phyloP scores from a whole-genome alignment of 35 echinoderm and acorn worm genomes.

The Amphiura filiformis region DNA sequence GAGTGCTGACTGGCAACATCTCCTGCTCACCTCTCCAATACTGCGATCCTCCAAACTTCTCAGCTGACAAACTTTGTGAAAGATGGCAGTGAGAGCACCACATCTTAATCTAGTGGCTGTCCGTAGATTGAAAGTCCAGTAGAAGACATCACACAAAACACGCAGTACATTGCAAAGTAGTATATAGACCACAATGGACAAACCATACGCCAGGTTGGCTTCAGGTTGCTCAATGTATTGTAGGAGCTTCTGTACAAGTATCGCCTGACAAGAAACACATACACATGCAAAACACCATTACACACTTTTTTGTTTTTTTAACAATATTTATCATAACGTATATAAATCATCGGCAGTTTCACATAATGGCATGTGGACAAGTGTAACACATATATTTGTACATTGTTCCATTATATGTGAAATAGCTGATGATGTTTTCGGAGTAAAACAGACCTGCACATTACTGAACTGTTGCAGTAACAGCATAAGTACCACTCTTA shows the following conservation, averaged over 20 bases:
- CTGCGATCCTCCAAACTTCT: conserved; percentile 64
- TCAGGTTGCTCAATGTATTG: conserved; percentile 37
- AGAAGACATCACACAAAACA: conserved; percentile 43
- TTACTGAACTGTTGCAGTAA: too few relatives aligned
- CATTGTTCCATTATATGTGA: too few relatives aligned
- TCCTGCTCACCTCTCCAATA: conserved; percentile 76
- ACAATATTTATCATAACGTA: too few relatives aligned
- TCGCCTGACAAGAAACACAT: conserved; percentile 52
- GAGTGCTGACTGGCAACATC: too few relatives aligned
- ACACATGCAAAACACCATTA: too few relatives aligned
- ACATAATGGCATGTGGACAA: too few relatives aligned
- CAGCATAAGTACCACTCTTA: too few relatives aligned
- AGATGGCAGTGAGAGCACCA: conserved; percentile 51
- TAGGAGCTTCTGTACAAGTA: conserved; percentile 47
- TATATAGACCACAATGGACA: conserved; percentile 43
- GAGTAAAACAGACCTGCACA: too few relatives aligned
- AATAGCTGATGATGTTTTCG: too few relatives aligned
- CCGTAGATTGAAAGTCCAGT: conserved; percentile 45
- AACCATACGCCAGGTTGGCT: conserved; percentile 41
- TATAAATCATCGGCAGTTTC: too few relatives aligned
- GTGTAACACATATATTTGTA: too few relatives aligned
- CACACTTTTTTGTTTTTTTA: too few relatives aligned
- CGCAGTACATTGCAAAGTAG: conserved; percentile 35
- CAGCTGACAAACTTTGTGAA: conserved; percentile 44
- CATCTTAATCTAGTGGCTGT: conserved; percentile 58